These are phyloP conservation scores for Philaenus spumarius DNA, from an alignment of 1,140 invertebrate species.

Conservation along the genomic window DNA sequence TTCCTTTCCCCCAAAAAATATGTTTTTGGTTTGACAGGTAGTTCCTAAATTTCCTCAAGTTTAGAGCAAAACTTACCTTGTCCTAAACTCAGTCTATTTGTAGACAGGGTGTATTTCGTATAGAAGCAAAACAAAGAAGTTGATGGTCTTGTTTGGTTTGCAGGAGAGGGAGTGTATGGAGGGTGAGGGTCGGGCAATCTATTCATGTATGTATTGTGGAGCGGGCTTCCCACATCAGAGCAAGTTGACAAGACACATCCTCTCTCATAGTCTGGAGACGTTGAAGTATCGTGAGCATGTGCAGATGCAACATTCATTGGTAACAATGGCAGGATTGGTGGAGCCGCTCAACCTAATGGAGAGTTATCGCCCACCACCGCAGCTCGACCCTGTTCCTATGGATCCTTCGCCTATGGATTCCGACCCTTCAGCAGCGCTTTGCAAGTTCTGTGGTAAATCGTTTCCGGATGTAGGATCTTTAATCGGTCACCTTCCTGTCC, in stretches of 20 bases:
- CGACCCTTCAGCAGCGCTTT: slow-evolving; percentile 55
- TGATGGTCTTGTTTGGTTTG: slow-evolving; percentile 83
- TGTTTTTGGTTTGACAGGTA: no score
- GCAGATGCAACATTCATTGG: slow-evolving; percentile 48
- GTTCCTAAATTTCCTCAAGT: not conserved
- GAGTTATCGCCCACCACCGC: slow-evolving; percentile 34
- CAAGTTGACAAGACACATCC: slow-evolving; percentile 80
- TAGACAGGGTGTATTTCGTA: no score
- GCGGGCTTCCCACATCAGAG: slow-evolving; percentile 79
- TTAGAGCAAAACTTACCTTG: not conserved
- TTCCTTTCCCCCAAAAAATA: slow-evolving; percentile 22
- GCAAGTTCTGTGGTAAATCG: slow-evolving; percentile 85
- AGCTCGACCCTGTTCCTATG: slow-evolving; percentile 42
- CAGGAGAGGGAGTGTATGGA: slow-evolving; percentile 74
- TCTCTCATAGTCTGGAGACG: slow-evolving; percentile 77
- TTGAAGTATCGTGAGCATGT: slow-evolving; percentile 70
- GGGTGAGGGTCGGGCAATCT: slow-evolving; percentile 40
- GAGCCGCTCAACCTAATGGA: slow-evolving; percentile 38
- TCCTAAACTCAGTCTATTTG: no score
- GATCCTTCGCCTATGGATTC: slow-evolving; percentile 45
- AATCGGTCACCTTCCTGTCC: slow-evolving; percentile 76
- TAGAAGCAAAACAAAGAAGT: slow-evolving; percentile 59
- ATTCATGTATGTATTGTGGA: slow-evolving; percentile 75
- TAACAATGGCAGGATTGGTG: slow-evolving; percentile 30
- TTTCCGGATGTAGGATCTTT: slow-evolving; percentile 81